Evolutionary conservation across 2,888 invertebrate species (phyloP), one percentile per base, ranked within the genome.

Genomic region (Epirrhoe alternata): DNA sequence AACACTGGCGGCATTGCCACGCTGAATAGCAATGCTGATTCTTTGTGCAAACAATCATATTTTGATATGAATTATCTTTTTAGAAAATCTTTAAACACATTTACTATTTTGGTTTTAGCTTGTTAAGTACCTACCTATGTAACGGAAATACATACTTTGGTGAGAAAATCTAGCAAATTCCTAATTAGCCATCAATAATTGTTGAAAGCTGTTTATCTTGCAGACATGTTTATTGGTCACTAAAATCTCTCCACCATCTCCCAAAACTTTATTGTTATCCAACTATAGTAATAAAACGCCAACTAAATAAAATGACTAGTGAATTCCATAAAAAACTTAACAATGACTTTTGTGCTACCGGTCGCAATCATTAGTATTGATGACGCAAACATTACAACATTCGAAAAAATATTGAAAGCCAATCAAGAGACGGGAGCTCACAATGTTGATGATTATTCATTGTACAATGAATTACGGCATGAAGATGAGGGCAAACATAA

Each of bases 291-390:
- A 84, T 82, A 85, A 83, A 81, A 78, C 77, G 74, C 92, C 87
- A 92, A 92, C 92, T 92, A 92, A 92, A 92, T 87, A 82, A 84
- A 89, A 92, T 92, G 92, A 92, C 92, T 86, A 77, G 92, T 90
- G 82, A 77, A 87, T 85, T 90, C 81, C 80, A 84, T 49, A 86
- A 88, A 86, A 82, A 79, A 69, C 80, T 86, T 85, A 89, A 92
- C 92, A 92, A 92, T 92, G 81, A 86, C 85, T 84, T 91, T 92
- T 91, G 91, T 92, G 85, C 83, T 83, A 84, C 84, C 83, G 81
- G 86, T 88, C 86, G 87, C 88, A 90, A 90, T 92, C 92, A 92
- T 93, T 93, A 93, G 89, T 89, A 87, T 86, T 87, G 91, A 93
- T 93, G 93, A 93, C 92, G 92, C 85, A 89, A 91, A 92, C 88